Conservation (phyloP, 2,113 vertebrate species). For the Nothoprocta pentlandii region DNA sequence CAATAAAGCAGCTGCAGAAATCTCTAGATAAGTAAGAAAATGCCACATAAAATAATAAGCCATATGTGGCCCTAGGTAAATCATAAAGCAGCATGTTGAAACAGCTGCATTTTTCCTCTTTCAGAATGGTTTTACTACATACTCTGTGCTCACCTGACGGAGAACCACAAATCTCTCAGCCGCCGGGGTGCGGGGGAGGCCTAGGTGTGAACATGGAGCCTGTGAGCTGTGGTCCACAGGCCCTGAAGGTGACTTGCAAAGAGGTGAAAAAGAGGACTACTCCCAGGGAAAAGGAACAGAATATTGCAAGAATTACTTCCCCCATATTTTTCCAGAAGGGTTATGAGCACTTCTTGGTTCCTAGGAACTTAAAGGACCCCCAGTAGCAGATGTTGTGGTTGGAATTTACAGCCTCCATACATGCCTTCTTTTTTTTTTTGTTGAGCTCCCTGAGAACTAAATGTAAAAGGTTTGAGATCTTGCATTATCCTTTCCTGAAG, state of each 20-base stretch:
- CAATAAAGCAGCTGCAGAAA: slow-evolving; percentile 44
- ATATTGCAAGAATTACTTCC: neutral
- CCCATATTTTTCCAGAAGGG: neutral
- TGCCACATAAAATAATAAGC: neutral
- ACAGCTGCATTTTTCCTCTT: neutral
- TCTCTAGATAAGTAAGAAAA: slow-evolving; percentile 6
- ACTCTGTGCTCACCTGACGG: neutral
- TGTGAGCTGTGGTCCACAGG: neutral
- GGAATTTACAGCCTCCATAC: neutral
- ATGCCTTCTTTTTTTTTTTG: neutral
- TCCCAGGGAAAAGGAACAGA: neutral
- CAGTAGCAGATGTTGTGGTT: neutral
- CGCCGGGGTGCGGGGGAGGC: neutral
- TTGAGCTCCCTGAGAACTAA: neutral
- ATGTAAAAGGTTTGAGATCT: neutral
- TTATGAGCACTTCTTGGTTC: neutral
- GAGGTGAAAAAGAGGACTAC: neutral
- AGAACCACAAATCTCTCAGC: neutral
- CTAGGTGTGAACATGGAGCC: neutral
- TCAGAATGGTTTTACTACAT: neutral
- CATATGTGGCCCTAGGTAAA: neutral
- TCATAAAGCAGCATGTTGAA: neutral
- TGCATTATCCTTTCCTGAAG: neutral
- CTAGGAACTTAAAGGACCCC: neutral
- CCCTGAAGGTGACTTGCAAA: neutral